Percentiles rank a stretch among this genome's conserved stretches.
Evolutionary conservation across 2,113 vertebrate genomes (phyloP).

Genomic region (Otus sunia): DNA sequence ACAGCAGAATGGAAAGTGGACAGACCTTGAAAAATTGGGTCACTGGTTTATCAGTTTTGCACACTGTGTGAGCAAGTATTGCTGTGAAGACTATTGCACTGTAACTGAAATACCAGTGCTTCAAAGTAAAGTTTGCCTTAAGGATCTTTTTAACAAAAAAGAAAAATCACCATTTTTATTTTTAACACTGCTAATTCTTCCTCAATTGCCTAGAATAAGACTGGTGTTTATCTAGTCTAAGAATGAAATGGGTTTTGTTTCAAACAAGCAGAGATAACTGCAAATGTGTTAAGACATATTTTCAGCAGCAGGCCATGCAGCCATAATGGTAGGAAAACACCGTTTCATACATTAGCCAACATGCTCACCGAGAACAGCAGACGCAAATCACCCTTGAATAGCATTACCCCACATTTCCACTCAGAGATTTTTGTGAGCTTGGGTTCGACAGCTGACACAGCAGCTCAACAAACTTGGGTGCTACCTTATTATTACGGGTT

Average conservation of each 20-base stretch:
- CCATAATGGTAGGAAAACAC: neutral
- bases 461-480: neutral
- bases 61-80: neutral
- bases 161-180: neutral
- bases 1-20: neutral
- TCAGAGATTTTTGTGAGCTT: neutral
- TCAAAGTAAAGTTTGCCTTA: neutral
- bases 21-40: neutral
- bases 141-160: neutral
- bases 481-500: constrained; percentile 12
- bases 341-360: neutral
- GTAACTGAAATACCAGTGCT: neutral
- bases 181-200: constrained; percentile 6
- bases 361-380: neutral
- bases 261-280: neutral
- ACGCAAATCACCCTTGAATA: neutral
- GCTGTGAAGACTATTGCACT: neutral
- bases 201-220: neutral
- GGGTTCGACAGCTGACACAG: neutral
- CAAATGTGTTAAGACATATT: neutral
- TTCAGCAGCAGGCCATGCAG: neutral
- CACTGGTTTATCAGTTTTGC: neutral
- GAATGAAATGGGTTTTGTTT: neutral
- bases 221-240: neutral
- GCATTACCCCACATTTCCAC: neutral